These are phyloP conservation scores for Aegotheles bennettii DNA, from an alignment of 2,113 vertebrate genomes.

Conservation along the genomic window DNA sequence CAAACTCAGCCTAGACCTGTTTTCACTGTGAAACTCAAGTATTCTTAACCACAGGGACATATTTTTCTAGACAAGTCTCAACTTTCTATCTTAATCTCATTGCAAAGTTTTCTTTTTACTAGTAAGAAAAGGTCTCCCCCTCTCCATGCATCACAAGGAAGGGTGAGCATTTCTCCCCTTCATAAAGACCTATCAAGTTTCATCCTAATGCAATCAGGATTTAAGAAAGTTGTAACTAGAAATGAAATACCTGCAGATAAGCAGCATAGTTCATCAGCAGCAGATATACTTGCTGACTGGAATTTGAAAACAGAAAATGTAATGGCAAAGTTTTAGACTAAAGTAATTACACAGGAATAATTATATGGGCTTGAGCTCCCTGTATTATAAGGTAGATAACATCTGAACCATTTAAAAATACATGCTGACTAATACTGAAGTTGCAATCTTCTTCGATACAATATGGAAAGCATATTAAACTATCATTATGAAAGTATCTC, in stretches of 20 bases:
- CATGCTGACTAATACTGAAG: constrained; percentile 8
- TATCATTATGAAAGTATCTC: neutral
- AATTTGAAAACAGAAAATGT: constrained; percentile 51
- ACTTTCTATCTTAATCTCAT: neutral
- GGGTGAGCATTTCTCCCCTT: neutral
- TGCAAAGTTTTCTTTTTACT: neutral
- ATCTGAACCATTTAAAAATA: constrained; percentile 9
- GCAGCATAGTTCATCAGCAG: neutral
- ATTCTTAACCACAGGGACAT: neutral
- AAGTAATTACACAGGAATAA: constrained; percentile 58
- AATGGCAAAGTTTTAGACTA: constrained; percentile 49
- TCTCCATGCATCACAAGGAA: neutral
- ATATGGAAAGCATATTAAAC: constrained; percentile 16
- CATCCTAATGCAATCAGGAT: neutral
- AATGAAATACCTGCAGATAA: constrained; percentile 12
- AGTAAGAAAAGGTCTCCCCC: neutral
- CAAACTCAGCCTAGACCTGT: neutral
- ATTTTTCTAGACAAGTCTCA: neutral
- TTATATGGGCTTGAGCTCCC: constrained; percentile 53
- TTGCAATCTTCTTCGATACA: neutral
- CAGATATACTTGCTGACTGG: constrained; percentile 44
- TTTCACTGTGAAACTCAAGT: neutral
- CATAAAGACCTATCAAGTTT: neutral
- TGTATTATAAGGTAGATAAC: constrained; percentile 53
- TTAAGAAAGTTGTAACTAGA: neutral